These are phyloP conservation scores for Agrochola lychnidis DNA, from an alignment of 2,888 invertebrate genomes.

Conservation along the genomic window DNA sequence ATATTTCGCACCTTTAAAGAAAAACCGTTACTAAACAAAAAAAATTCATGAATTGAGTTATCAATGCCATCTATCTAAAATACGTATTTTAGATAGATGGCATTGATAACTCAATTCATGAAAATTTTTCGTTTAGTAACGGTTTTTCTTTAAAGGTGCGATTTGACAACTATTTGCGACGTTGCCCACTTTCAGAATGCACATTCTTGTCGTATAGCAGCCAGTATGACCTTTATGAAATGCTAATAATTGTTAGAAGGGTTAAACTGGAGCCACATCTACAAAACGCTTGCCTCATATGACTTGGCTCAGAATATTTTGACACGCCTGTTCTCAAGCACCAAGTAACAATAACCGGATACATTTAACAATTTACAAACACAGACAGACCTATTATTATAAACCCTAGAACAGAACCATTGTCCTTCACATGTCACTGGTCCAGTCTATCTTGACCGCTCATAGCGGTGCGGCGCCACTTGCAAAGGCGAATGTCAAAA, in stretches of 20 bases:
- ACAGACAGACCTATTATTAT: slow-evolving; percentile 4
- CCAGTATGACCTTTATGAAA: background rate
- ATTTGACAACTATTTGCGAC: no score
- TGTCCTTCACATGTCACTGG: slow-evolving; percentile 6
- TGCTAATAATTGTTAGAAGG: background rate
- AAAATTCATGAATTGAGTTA: no score
- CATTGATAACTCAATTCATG: no score
- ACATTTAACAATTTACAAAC: slow-evolving; percentile 21
- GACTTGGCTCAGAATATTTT: slow-evolving; percentile 3
- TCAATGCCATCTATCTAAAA: no score
- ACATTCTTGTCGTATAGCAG: no score
- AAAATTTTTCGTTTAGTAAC: no score
- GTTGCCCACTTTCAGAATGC: no score
- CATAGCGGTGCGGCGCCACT: background rate
- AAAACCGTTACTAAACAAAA: no score
- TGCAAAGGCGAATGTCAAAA: background rate
- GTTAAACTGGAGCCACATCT: background rate
- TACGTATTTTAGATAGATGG: no score
- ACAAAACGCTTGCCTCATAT: background rate
- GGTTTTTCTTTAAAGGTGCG: no score
- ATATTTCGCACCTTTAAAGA: no score
- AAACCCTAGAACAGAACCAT: background rate
- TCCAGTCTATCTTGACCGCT: background rate
- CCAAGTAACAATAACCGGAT: slow-evolving; percentile 30
- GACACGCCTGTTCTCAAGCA: background rate